These are phyloP conservation scores for Arctopsyche grandis DNA, from an alignment of 1,140 invertebrate genomes.

Conservation along the genomic window DNA sequence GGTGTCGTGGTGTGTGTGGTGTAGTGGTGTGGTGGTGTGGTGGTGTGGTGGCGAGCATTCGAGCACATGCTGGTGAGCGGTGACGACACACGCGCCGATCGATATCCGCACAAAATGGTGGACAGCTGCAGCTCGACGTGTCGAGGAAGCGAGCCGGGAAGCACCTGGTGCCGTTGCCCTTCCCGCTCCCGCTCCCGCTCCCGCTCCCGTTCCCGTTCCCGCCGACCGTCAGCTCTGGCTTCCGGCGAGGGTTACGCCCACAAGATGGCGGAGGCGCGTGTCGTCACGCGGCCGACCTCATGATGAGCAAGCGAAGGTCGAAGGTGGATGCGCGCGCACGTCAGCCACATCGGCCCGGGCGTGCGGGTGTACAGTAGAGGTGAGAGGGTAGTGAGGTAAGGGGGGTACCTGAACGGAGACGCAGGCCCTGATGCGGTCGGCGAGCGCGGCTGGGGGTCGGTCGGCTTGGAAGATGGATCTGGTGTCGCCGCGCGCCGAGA, in stretches of 20 bases:
- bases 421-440: constrained; percentile 70
- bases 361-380: neutral
- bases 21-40: too few relatives aligned
- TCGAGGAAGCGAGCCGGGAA: neutral
- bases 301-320: constrained; percentile 5
- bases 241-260: neutral
- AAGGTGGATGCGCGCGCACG: constrained; percentile 16
- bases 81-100: neutral
- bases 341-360: neutral
- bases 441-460: constrained; percentile 65
- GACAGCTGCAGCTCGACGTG: neutral
- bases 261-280: neutral
- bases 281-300: neutral
- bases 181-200: too few relatives aligned
- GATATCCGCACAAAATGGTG: neutral
- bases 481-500: constrained; percentile 67
- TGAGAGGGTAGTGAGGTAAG: neutral
- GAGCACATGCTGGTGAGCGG: neutral
- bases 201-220: neutral
- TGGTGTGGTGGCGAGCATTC: neutral
- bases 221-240: neutral
- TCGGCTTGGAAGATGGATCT: constrained; percentile 59
- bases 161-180: neutral
- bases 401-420: constrained; percentile 69
- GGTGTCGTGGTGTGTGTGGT: too few relatives aligned